phyloP scores from a whole-genome alignment of 1,140 invertebrate species.

The Hycleus cichorii region DNA sequence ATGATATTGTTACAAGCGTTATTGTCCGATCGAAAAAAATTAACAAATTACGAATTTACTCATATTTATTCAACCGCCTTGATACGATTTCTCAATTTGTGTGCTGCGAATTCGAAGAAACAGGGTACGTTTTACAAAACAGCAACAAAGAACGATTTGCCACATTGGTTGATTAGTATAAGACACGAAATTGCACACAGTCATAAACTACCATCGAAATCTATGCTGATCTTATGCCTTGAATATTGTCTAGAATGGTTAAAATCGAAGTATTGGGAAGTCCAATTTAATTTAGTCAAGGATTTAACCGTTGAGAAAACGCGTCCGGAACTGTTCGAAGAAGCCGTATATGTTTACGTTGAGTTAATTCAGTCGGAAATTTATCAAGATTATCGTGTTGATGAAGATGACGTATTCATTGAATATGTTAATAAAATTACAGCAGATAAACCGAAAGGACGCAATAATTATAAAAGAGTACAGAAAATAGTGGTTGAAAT shows the following conservation, averaged over 20 bases:
- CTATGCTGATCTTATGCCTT: constrained; percentile 23
- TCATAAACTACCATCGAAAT: constrained; percentile 25
- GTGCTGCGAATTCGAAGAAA: constrained; percentile 29
- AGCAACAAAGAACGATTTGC: constrained; percentile 26
- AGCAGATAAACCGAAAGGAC: neutral
- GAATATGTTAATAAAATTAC: neutral
- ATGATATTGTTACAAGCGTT: constrained; percentile 52
- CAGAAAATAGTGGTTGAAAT: neutral
- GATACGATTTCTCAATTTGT: constrained; percentile 35
- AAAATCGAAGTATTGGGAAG: constrained; percentile 33
- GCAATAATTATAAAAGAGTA: constrained; percentile 1
- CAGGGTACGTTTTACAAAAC: constrained; percentile 32
- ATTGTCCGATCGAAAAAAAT: constrained; percentile 12
- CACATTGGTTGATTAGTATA: constrained; percentile 32
- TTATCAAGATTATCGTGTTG: constrained; percentile 11
- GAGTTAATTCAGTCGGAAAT: constrained; percentile 2
- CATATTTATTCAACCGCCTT: constrained; percentile 27
- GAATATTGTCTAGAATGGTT: constrained; percentile 32
- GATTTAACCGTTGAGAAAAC: constrained; percentile 18
- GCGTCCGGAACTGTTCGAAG: neutral
- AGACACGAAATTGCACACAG: constrained; percentile 35
- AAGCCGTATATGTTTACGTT: neutral
- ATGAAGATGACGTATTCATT: neutral
- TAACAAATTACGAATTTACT: constrained; percentile 17
- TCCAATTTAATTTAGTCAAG: constrained; percentile 20